Conservation (phyloP, 2,113 vertebrate species). For the Chamaea fasciata region DNA sequence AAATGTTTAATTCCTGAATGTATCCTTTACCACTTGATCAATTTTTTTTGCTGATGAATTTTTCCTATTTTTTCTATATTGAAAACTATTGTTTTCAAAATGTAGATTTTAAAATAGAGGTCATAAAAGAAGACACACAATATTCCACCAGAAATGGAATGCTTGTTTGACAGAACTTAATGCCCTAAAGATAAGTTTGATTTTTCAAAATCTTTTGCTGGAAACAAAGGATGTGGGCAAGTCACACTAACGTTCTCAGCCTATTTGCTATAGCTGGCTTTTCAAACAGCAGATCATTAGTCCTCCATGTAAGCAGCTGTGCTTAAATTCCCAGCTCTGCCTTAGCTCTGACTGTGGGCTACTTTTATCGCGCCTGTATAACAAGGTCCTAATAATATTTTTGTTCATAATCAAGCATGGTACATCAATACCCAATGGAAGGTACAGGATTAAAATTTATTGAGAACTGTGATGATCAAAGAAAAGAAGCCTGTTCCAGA, state of each 20-base stretch:
- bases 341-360: not conserved
- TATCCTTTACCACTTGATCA: not conserved
- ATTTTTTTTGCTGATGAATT: not conserved
- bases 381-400: not conserved
- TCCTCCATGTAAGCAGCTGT: not conserved
- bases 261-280: not conserved
- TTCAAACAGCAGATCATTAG: not conserved
- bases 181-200: not conserved
- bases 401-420: not conserved
- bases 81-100: not conserved
- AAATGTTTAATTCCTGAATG: not conserved
- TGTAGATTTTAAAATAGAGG: not conserved
- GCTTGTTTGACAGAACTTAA: not conserved
- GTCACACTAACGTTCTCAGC: not conserved
- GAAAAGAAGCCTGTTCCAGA: not conserved
- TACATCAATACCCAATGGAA: not conserved
- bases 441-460: not conserved
- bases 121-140: not conserved
- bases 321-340: not conserved
- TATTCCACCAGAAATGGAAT: not conserved
- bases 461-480: not conserved
- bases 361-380: not conserved
- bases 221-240: not conserved
- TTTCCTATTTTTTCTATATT: not conserved
- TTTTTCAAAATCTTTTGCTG: not conserved